phyloP scores from a whole-genome alignment of 2,888 invertebrate species.

The Cheilosia vulpina region DNA sequence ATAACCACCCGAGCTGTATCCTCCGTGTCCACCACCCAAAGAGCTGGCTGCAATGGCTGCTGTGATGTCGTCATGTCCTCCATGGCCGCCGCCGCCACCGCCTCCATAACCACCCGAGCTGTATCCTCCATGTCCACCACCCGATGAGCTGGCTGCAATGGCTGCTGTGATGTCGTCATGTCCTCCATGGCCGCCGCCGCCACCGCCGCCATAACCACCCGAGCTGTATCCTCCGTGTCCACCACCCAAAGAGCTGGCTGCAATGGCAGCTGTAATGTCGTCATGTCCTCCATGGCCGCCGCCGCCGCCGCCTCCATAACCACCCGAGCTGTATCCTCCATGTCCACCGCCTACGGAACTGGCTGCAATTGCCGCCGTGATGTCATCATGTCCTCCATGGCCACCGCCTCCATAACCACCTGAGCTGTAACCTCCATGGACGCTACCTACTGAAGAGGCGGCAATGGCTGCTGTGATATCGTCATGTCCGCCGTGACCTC shows the following conservation, averaged over 20 bases:
- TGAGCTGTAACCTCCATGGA: conserved; percentile 45
- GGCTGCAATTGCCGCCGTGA: conserved; percentile 65
- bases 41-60: conserved; percentile 55
- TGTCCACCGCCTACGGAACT: conserved; percentile 20
- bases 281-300: conserved; percentile 43
- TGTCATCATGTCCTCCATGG: conserved; percentile 43
- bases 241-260: conserved; percentile 29
- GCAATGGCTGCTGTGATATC: conserved; percentile 50
- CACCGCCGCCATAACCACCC: background rate
- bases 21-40: conserved; percentile 31
- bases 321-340: conserved; percentile 48
- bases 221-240: conserved; percentile 9
- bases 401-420: conserved; percentile 46
- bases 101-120: conserved; percentile 46
- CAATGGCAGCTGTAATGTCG: conserved; percentile 60
- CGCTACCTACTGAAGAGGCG: conserved; percentile 19
- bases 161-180: conserved; percentile 64
- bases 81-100: conserved; percentile 36
- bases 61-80: conserved; percentile 60
- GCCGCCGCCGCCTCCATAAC: conserved; percentile 31
- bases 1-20: conserved; percentile 6
- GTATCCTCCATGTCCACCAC: conserved; percentile 17
- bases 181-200: conserved; percentile 46
- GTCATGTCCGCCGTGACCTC: conserved; percentile 54
- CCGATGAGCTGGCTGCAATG: conserved; percentile 52